Evolutionary conservation across 2,888 invertebrate genomes (phyloP).

Genomic region (Peribatodes rhomboidaria): DNA sequence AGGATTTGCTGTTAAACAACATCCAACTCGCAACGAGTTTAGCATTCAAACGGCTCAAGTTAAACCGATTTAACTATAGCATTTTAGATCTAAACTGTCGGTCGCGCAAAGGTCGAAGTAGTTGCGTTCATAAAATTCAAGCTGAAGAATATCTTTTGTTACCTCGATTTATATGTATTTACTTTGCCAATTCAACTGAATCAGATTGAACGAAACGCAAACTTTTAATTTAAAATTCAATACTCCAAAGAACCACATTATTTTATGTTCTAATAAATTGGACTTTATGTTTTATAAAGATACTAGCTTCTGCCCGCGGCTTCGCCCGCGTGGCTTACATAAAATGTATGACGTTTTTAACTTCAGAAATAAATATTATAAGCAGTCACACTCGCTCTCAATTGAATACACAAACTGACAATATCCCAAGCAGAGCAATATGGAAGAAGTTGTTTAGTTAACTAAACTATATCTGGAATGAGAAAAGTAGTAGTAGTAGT

Average conservation of each 20-base stretch:
- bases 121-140: conserved; percentile 30
- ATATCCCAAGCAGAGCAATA: no score
- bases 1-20: conserved; percentile 64
- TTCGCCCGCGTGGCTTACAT: no score
- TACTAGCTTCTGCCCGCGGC: no score
- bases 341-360: no score
- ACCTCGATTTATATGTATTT: conserved; percentile 14
- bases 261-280: neutral
- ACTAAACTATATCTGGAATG: no score
- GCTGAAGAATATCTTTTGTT: conserved; percentile 20
- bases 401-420: no score
- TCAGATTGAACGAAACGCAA: conserved; percentile 4
- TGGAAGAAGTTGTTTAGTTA: no score
- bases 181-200: conserved; percentile 13
- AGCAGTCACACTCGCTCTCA: no score
- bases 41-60: conserved; percentile 64
- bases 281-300: no score
- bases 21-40: conserved; percentile 64
- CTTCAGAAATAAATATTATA: no score
- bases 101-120: conserved; percentile 38
- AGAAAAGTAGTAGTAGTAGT: no score
- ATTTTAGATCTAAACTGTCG: conserved; percentile 58
- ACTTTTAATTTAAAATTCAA: neutral
- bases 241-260: neutral
- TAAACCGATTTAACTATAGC: conserved; percentile 63